A percentile compares a stretch with the other conserved stretches of the same genome.
Evolutionary conservation across 2,888 invertebrate species (phyloP).

Genomic region (Microctonus brassicae): DNA sequence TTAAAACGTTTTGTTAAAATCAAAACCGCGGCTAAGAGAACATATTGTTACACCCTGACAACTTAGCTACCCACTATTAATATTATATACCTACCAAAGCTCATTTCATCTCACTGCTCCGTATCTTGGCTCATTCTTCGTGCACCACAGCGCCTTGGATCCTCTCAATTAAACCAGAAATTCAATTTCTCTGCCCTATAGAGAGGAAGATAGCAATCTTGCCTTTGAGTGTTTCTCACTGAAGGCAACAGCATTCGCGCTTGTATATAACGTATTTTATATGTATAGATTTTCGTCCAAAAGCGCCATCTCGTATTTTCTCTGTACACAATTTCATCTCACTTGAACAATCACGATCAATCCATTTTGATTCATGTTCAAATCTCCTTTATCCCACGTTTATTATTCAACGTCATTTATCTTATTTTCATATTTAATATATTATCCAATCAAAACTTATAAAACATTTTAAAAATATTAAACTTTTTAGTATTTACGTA

Average conservation of each 20-base stretch:
- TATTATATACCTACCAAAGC: not conserved
- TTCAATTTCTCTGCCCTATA: conserved; percentile 43
- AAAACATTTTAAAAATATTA: not conserved
- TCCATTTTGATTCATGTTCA: not conserved
- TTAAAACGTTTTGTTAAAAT: not conserved
- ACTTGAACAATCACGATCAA: conserved; percentile 10
- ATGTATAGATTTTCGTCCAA: not conserved
- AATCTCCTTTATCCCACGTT: not conserved
- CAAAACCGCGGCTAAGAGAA: not conserved
- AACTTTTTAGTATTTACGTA: not conserved
- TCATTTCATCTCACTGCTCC: not conserved
- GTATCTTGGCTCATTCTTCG: conserved; percentile 30
- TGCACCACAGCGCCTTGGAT: conserved; percentile 15
- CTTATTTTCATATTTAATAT: not conserved
- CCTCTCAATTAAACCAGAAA: conserved; percentile 45
- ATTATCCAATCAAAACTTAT: not conserved
- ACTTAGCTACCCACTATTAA: not conserved
- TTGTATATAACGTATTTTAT: not conserved
- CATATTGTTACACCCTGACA: not conserved
- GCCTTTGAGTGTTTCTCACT: conserved; percentile 27
- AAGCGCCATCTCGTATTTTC: not conserved
- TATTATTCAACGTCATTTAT: not conserved
- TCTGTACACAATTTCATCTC: conserved; percentile 5
- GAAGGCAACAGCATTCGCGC: not conserved
- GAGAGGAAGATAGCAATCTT: not conserved